These are phyloP conservation scores for Anolis sagrei DNA, from an alignment of 2,113 vertebrate genomes.

Conservation along the genomic window DNA sequence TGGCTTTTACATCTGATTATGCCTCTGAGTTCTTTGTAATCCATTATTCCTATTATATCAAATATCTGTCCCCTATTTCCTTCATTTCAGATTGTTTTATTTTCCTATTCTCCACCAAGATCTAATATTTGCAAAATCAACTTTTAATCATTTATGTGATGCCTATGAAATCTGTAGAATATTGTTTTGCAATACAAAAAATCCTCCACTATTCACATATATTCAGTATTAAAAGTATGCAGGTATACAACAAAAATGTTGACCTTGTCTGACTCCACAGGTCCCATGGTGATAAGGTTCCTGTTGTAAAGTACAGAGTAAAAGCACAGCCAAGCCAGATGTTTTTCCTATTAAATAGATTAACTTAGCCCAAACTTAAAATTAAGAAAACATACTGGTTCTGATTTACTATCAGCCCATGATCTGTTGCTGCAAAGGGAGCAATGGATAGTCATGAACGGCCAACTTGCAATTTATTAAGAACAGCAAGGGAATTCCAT, in stretches of 20 bases:
- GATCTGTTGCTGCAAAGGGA: conserved; percentile 69
- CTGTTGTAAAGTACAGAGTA: conserved; percentile 76
- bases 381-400: conserved; percentile 77
- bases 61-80: conserved; percentile 37
- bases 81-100: conserved; percentile 3
- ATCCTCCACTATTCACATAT: conserved; percentile 57
- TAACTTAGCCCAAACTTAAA: conserved; percentile 74
- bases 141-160: conserved; percentile 59
- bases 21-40: conserved; percentile 21
- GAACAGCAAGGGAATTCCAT: conserved; percentile 57
- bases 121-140: conserved; percentile 58
- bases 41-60: conserved; percentile 33
- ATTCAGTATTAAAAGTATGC: conserved; percentile 38
- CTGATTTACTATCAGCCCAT: conserved; percentile 79
- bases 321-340: conserved; percentile 78
- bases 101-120: conserved; percentile 42
- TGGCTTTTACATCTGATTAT: too few relatives aligned
- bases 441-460: conserved; percentile 46
- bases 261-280: conserved; percentile 71
- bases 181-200: conserved; percentile 54
- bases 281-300: conserved; percentile 73
- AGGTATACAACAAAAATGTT: conserved; percentile 65
- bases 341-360: conserved; percentile 78
- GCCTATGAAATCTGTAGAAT: conserved; percentile 41
- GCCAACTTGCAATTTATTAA: conserved; percentile 71